A percentile compares a stretch with the other conserved stretches of the same genome.
Evolutionary conservation across 2,797 vertebrate species (phyloP).

Genomic region (Gallinago solitaria): DNA sequence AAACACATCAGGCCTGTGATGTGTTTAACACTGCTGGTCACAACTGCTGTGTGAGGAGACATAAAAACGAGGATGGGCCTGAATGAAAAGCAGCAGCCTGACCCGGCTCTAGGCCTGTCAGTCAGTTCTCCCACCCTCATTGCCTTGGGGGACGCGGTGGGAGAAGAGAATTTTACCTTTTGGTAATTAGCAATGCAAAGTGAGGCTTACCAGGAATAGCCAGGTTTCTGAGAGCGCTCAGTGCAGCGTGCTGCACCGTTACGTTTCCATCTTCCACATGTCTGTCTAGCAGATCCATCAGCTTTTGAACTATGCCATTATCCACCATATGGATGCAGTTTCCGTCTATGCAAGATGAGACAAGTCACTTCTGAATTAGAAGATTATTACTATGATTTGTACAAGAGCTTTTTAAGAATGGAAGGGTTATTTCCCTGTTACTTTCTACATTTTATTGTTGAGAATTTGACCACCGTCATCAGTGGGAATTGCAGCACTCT

Average conservation of each 20-base stretch:
- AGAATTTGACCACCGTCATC: background rate
- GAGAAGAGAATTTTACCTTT: background rate
- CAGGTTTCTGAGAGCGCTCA: conserved; percentile 94
- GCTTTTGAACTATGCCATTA: conserved; percentile 94
- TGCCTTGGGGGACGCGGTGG: background rate
- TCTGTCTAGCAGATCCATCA: conserved; percentile 92
- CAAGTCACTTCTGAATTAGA: background rate
- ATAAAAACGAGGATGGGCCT: background rate
- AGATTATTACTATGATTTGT: background rate
- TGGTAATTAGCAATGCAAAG: background rate
- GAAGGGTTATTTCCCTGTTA: background rate
- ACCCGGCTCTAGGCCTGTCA: background rate
- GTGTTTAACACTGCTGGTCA: background rate
- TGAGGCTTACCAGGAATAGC: conserved; percentile 92
- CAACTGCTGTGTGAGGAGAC: background rate
- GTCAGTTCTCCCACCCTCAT: background rate
- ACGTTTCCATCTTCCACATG: conserved; percentile 97
- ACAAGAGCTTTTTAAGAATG: background rate
- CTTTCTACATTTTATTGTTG: background rate
- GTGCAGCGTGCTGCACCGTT: conserved; percentile 94
- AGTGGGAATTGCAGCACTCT: background rate
- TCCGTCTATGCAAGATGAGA: conserved; percentile 81
- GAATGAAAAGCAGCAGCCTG: background rate
- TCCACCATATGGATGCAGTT: conserved; percentile 99
- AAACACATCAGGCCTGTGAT: background rate